These are phyloP conservation scores for Rapana venosa DNA, from an alignment of 2,888 invertebrate genomes.

Conservation along the genomic window DNA sequence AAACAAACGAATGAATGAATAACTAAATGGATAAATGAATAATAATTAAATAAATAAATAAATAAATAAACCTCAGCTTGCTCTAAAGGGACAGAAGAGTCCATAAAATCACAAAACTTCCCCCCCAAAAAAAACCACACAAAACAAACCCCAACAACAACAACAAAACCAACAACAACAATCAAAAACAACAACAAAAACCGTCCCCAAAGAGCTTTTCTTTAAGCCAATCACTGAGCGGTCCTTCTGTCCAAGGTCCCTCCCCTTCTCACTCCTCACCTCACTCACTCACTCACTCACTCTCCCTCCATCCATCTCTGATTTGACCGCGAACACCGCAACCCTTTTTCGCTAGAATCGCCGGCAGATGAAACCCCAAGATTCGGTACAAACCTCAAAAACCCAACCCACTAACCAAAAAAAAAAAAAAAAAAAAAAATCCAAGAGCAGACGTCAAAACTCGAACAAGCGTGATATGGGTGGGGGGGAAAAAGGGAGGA, in stretches of 20 bases:
- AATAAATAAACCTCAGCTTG: no score
- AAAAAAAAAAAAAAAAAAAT: background rate
- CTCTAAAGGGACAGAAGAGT: no score
- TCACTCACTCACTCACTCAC: background rate
- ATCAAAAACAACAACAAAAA: no score
- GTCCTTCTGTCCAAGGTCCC: background rate
- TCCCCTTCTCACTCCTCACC: background rate
- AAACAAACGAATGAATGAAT: no score
- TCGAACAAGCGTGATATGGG: background rate
- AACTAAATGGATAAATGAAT: no score
- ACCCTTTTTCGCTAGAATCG: background rate
- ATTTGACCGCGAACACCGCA: slow-evolving; percentile 22
- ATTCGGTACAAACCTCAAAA: background rate
- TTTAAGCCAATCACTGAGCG: background rate
- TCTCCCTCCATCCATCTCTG: background rate
- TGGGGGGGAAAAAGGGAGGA: background rate
- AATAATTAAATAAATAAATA: no score
- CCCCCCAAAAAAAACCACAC: no score
- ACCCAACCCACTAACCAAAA: background rate
- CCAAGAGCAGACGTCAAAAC: slow-evolving; percentile 14
- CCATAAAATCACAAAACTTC: no score
- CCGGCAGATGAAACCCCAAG: background rate
- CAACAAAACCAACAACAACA: no score
- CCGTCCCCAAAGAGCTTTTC: background rate
- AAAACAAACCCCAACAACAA: no score